Percentiles rank a stretch among this genome's conserved stretches.
Conservation (phyloP, 1,140 invertebrate species). For the Eriocheir sinensis region DNA sequence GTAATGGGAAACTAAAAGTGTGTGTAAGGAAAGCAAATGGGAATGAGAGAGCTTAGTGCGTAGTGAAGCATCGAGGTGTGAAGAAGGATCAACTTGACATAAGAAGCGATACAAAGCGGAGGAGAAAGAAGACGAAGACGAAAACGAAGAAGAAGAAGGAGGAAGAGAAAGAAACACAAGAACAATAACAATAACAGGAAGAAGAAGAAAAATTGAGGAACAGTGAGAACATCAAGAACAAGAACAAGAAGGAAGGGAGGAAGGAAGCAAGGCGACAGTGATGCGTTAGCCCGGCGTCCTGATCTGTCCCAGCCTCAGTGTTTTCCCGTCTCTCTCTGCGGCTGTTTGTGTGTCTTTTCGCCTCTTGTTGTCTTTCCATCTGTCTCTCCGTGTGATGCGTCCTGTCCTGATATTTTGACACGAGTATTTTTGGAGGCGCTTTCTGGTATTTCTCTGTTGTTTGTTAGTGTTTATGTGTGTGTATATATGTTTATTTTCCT, state of each 20-base stretch:
- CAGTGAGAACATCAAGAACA: neutral
- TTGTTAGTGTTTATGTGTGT: neutral
- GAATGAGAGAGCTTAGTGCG: neutral
- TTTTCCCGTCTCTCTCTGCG: neutral
- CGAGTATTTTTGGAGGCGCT: neutral
- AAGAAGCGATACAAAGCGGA: neutral
- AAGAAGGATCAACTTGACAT: neutral
- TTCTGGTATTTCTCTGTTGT: neutral
- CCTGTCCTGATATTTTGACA: neutral
- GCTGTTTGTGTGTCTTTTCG: neutral
- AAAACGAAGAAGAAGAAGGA: neutral
- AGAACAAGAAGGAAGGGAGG: neutral
- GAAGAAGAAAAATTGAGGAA: neutral
- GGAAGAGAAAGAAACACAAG: neutral
- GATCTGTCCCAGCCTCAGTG: neutral
- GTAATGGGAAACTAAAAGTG: neutral
- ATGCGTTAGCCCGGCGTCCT: neutral
- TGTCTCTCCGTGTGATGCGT: neutral
- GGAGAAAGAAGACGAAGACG: neutral
- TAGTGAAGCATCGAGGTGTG: neutral
- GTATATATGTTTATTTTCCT: constrained; percentile 46
- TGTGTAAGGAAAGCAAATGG: neutral
- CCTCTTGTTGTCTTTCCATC: neutral
- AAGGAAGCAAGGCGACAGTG: neutral
- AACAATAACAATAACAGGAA: neutral